Percentiles rank a stretch among this genome's conserved stretches.
Evolutionary conservation across 2,888 invertebrate genomes (phyloP).

Genomic region (Trichopria drosophilae): DNA sequence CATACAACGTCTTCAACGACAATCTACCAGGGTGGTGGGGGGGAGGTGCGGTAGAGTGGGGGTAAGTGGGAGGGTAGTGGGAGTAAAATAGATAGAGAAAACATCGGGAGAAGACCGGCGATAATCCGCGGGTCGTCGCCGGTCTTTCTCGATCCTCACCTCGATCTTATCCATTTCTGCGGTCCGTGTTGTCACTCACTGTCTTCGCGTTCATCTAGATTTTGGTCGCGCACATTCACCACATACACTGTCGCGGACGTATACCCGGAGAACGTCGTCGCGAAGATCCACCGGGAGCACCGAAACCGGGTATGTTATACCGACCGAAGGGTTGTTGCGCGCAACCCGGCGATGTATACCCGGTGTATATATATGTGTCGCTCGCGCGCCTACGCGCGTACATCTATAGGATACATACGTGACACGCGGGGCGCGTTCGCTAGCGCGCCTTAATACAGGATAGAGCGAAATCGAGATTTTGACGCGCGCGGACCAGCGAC

Average conservation of each 20-base stretch:
- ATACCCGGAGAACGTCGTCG: background rate
- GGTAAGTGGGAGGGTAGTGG: slow-evolving; percentile 15
- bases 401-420: slow-evolving; percentile 18
- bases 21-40: too few species aligned
- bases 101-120: slow-evolving; percentile 9
- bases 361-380: slow-evolving; percentile 1
- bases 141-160: slow-evolving; percentile 47
- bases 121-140: too few species aligned
- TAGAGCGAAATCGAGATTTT: slow-evolving; percentile 32
- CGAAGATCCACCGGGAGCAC: slow-evolving; percentile 15
- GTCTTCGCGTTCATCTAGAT: slow-evolving; percentile 54
- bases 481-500: slow-evolving; percentile 54
- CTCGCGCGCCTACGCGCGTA: slow-evolving; percentile 25
- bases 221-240: slow-evolving; percentile 44
- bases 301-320: background rate
- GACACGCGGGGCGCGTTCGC: background rate
- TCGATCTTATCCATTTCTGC: slow-evolving; percentile 57
- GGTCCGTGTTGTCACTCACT: slow-evolving; percentile 51
- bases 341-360: slow-evolving; percentile 6
- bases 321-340: background rate
- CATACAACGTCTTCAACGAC: too few species aligned
- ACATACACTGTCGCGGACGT: too few species aligned
- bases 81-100: slow-evolving; percentile 1
- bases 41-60: slow-evolving; percentile 17
- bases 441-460: background rate